Percentiles rank a stretch among this genome's conserved stretches.
These are phyloP conservation scores for Sitobion miscanthi DNA, from an alignment of 1,140 invertebrate species.

Conservation along the genomic window DNA sequence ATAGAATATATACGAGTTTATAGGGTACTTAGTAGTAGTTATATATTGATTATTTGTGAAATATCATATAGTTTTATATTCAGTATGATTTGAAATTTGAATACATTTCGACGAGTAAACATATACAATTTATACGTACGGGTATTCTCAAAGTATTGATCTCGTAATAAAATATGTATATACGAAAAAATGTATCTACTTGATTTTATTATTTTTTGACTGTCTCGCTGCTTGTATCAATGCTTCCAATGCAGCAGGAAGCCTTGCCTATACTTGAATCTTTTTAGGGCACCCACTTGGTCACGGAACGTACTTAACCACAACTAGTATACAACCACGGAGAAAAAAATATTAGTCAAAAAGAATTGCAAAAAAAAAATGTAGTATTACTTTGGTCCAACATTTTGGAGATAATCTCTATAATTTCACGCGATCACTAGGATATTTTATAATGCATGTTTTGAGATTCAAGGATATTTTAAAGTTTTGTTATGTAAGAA, in stretches of 20 bases:
- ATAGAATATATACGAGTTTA: neutral
- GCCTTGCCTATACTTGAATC: neutral
- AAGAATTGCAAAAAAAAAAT: no score
- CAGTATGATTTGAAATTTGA: neutral
- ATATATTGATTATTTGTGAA: neutral
- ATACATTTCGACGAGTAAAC: neutral
- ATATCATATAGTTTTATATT: neutral
- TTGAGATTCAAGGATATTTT: neutral
- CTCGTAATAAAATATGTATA: neutral
- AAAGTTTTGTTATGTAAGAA: neutral
- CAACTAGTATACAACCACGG: no score
- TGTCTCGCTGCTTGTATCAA: neutral
- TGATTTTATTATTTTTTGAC: neutral
- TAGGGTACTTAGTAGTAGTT: neutral
- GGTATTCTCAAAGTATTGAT: neutral
- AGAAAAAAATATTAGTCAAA: neutral
- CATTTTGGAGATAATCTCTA: neutral
- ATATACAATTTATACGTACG: neutral
- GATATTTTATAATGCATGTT: neutral
- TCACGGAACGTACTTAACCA: no score
- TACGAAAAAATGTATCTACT: neutral
- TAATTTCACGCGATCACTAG: no score
- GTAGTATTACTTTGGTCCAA: neutral
- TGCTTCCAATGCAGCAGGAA: neutral
- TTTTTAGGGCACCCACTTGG: neutral